A percentile compares a stretch with the other conserved stretches of the same genome.
These are phyloP conservation scores for Papilio gigon DNA, from an alignment of 2,888 invertebrate genomes.

Conservation along the genomic window DNA sequence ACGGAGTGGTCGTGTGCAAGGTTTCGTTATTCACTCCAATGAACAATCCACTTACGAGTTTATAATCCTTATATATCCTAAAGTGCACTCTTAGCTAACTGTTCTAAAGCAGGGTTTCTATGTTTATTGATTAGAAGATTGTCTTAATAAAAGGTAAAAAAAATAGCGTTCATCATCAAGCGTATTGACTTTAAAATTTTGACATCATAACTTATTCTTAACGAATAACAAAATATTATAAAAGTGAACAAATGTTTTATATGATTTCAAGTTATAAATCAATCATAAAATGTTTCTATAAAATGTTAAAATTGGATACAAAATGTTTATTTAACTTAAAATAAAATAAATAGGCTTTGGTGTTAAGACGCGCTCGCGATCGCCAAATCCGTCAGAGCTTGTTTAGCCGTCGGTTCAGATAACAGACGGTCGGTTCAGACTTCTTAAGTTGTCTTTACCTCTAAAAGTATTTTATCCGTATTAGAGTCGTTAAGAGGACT, in stretches of 20 bases:
- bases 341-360: neutral
- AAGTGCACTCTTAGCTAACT: slow-evolving; percentile 12
- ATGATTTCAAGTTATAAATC: too few relatives aligned
- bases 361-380: slow-evolving; percentile 2
- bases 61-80: neutral
- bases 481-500: slow-evolving; percentile 17
- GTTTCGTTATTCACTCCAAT: slow-evolving; percentile 16
- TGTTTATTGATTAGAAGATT: neutral
- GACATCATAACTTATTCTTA: too few relatives aligned
- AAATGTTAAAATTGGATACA: neutral
- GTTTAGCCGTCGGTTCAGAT: slow-evolving; percentile 18
- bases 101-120: too few relatives aligned
- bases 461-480: slow-evolving; percentile 17
- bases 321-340: neutral
- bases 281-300: too few relatives aligned
- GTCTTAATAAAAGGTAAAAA: neutral
- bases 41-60: slow-evolving; percentile 18
- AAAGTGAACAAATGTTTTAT: too few relatives aligned
- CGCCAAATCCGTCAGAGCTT: slow-evolving; percentile 20
- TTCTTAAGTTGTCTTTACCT: slow-evolving; percentile 21
- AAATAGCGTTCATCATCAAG: neutral
- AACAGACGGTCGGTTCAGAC: slow-evolving; percentile 22
- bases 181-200: too few relatives aligned
- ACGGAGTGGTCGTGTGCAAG: neutral
- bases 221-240: too few relatives aligned